Evolutionary conservation across 2,888 invertebrate genomes (phyloP).

Genomic region (Syritta pipiens): DNA sequence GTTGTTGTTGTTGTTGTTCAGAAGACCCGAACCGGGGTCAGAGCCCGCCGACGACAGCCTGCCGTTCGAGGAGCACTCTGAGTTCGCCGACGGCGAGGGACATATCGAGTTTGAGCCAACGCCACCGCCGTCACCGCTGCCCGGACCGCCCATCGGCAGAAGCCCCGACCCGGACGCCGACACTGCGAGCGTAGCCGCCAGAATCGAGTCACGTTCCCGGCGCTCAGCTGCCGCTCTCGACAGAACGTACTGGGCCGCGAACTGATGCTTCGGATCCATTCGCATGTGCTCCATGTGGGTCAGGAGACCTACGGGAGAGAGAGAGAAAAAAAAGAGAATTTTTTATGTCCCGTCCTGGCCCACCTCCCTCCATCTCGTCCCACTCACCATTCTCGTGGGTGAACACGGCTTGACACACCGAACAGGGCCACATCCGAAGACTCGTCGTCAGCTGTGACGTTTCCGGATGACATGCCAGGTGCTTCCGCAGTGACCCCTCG

Average conservation of each 20-base stretch:
- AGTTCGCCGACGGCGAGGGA: conserved; percentile 91
- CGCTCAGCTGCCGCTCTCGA: conserved; percentile 94
- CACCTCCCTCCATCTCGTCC: not conserved
- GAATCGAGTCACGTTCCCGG: conserved; percentile 88
- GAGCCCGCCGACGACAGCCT: conserved; percentile 89
- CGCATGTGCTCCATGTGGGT: conserved; percentile 98
- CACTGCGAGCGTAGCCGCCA: conserved; percentile 84
- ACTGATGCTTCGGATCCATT: conserved; percentile 97
- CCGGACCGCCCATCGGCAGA: conserved; percentile 80
- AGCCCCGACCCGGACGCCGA: conserved; percentile 83
- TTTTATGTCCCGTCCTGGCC: not conserved
- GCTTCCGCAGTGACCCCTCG: conserved; percentile 94
- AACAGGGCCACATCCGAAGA: conserved; percentile 97
- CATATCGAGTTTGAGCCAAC: conserved; percentile 84
- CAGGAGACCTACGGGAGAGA: conserved; percentile 85
- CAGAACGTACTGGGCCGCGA: conserved; percentile 95
- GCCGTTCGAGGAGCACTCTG: conserved; percentile 92
- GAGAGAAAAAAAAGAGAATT: not conserved
- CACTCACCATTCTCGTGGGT: conserved; percentile 94
- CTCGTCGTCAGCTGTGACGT: conserved; percentile 91
- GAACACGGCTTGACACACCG: conserved; percentile 96
- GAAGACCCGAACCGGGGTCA: conserved; percentile 82
- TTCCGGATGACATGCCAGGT: conserved; percentile 95
- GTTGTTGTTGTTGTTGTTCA: conserved; percentile 80
- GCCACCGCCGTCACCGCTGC: conserved; percentile 71